Evolutionary conservation across 2,113 vertebrate genomes (phyloP).

Genomic region (Actenoides hombroni): DNA sequence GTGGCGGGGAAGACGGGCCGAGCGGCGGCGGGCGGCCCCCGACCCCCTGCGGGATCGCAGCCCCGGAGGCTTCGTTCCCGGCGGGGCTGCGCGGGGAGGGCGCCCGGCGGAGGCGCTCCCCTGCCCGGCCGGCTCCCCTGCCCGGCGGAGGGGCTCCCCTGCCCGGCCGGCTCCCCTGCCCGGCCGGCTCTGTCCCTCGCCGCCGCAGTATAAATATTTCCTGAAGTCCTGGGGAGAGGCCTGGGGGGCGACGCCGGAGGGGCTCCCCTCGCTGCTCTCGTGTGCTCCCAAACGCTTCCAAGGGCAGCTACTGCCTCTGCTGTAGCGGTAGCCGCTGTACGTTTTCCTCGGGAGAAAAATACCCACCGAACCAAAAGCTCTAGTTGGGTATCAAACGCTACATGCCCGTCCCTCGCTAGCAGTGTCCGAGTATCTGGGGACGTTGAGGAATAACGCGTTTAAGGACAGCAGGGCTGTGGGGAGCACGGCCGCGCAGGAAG

Average conservation of each 20-base stretch:
- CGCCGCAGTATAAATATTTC: neutral
- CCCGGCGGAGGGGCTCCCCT: no score
- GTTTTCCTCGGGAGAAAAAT: neutral
- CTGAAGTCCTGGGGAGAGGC: neutral
- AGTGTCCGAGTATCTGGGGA: neutral
- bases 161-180: no score
- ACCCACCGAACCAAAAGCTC: neutral
- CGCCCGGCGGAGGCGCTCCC: neutral
- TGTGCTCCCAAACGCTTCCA: neutral
- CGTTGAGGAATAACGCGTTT: neutral
- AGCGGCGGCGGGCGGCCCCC: neutral
- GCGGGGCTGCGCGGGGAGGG: neutral
- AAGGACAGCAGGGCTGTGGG: neutral
- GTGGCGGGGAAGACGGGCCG: no score
- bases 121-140: no score
- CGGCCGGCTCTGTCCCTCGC: neutral
- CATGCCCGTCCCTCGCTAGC: neutral
- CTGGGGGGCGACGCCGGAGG: neutral
- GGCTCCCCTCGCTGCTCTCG: neutral
- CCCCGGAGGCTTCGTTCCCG: neutral
- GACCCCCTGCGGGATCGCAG: neutral
- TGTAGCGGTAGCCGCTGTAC: neutral
- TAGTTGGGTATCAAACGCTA: neutral
- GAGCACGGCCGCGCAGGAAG: neutral
- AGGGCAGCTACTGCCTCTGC: slow-evolving; percentile 14